Evolutionary conservation across 2,797 vertebrate genomes (phyloP).

Genomic region (Gallinago stenura): DNA sequence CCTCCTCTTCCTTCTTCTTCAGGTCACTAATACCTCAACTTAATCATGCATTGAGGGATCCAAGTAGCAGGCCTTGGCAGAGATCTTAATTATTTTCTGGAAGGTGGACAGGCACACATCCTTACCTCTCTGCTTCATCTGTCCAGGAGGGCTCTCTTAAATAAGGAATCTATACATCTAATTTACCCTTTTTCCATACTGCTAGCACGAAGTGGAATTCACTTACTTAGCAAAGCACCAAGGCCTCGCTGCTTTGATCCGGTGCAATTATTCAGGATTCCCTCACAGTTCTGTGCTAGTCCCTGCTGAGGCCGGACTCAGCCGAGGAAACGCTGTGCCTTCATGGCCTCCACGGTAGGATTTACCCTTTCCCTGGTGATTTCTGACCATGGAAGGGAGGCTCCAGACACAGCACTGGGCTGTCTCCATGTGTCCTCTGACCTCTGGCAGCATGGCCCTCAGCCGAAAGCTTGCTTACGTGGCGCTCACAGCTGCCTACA

Average conservation of each 20-base stretch:
- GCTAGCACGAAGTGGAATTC: not conserved
- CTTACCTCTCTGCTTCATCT: not conserved
- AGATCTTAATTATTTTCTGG: conserved; percentile 7
- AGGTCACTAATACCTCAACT: not conserved
- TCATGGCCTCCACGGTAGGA: not conserved
- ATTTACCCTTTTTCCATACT: not conserved
- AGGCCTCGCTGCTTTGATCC: not conserved
- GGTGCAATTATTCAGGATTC: not conserved
- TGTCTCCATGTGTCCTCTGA: not conserved
- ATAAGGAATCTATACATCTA: not conserved
- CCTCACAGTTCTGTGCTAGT: not conserved
- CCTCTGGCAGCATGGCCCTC: not conserved
- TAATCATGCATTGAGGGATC: not conserved
- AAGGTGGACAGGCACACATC: not conserved
- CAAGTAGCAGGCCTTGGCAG: not conserved
- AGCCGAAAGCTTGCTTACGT: not conserved
- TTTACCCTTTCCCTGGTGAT: not conserved
- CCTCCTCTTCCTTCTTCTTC: not conserved
- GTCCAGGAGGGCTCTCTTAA: not conserved
- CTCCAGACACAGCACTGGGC: not conserved
- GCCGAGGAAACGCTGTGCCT: not conserved
- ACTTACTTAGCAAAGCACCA: not conserved
- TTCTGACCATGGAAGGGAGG: not conserved
- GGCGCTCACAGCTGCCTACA: not conserved
- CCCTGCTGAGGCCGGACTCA: not conserved